These are phyloP conservation scores for Byasa hedistus DNA, from an alignment of 2,888 invertebrate species.

Conservation along the genomic window DNA sequence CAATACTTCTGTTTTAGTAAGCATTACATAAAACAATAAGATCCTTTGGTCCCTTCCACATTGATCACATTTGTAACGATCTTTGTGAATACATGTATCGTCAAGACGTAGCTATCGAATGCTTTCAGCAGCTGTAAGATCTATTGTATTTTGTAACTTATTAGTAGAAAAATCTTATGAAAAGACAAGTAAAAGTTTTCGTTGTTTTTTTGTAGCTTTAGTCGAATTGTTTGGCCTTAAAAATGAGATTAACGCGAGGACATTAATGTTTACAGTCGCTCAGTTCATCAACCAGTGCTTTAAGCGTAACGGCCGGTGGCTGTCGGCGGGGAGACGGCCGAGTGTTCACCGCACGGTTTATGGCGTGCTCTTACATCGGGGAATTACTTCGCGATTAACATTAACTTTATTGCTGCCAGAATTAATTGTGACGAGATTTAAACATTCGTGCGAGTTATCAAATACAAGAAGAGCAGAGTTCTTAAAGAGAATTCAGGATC, in stretches of 20 bases:
- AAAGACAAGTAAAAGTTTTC: background rate
- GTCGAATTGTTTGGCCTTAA: background rate
- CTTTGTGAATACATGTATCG: no score
- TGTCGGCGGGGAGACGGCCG: conserved; percentile 8
- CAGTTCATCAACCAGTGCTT: conserved; percentile 15
- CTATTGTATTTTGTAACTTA: no score
- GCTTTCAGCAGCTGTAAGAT: no score
- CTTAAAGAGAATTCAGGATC: background rate
- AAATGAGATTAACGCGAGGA: conserved; percentile 18
- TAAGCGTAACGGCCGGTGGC: conserved; percentile 4
- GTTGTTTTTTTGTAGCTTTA: background rate
- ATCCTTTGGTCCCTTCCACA: no score
- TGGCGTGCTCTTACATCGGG: background rate
- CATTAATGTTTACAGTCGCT: conserved; percentile 13
- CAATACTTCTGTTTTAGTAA: no score
- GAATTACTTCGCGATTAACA: conserved; percentile 14
- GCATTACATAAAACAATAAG: no score
- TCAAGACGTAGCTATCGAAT: no score
- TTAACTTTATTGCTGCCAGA: conserved; percentile 18
- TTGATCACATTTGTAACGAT: no score
- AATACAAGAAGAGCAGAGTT: background rate
- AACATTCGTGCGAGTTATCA: background rate
- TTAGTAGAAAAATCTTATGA: background rate
- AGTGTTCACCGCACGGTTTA: conserved; percentile 12
- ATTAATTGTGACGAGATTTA: conserved; percentile 24